A percentile compares a stretch with the other conserved stretches of the same genome.
Conservation (phyloP, 2,888 invertebrate genomes). For the Cotesia congregata region DNA sequence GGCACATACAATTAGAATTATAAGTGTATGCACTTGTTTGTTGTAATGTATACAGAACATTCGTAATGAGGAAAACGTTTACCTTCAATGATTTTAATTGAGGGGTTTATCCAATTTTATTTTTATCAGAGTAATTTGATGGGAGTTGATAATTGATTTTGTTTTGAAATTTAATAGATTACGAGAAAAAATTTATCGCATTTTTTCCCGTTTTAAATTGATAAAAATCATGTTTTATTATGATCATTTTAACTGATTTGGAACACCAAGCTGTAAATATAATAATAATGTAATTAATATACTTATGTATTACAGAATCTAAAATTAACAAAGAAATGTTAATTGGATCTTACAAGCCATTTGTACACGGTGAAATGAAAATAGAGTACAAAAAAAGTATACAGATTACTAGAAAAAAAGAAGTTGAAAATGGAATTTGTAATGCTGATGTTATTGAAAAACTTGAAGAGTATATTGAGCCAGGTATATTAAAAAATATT, state of each 20-base stretch:
- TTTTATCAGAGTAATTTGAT: too few species aligned
- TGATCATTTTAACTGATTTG: neutral
- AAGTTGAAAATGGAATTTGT: constrained; percentile 50
- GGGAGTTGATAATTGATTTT: too few species aligned
- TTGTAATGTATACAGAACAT: too few species aligned
- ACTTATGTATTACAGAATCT: constrained; percentile 30
- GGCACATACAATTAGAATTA: too few species aligned
- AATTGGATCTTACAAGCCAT: constrained; percentile 65
- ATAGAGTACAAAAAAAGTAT: constrained; percentile 61
- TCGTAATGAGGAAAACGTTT: too few species aligned
- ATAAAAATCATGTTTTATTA: constrained; percentile 3
- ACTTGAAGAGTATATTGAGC: constrained; percentile 56
- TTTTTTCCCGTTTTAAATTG: too few species aligned
- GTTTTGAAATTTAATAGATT: too few species aligned
- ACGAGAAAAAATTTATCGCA: too few species aligned
- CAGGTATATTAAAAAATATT: constrained; percentile 52
- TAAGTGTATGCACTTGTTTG: too few species aligned
- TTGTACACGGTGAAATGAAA: constrained; percentile 65
- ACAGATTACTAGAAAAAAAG: constrained; percentile 52
- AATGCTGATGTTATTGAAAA: constrained; percentile 36
- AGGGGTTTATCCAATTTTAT: too few species aligned
- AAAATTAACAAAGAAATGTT: constrained; percentile 53
- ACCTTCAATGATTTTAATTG: too few species aligned
- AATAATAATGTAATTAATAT: neutral
- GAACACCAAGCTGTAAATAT: neutral